Evolutionary conservation across 2,888 invertebrate genomes (phyloP), one percentile per base, ranked within the genome.

Genomic region (Phortica okadai): DNA sequence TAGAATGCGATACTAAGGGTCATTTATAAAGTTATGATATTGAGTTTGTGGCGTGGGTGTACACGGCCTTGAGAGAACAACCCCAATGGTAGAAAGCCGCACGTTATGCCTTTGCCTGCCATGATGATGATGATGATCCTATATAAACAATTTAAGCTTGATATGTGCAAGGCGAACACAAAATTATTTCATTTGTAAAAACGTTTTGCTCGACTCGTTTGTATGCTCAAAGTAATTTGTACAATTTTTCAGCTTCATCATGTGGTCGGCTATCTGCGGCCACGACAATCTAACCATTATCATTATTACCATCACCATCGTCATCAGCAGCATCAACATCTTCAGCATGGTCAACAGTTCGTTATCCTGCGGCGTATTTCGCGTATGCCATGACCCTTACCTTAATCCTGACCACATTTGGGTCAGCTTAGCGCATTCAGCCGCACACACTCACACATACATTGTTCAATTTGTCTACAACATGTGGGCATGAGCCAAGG

Each of bases 221-320:
- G 14, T 72, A 75, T 81, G 78, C 79, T 82, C 42, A 80, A 82
- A 85, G 85, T 86, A 86, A 86, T 86, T 86, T 86, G 86, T 88
- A 83, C 85, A 82, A 86, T 86, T 85, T 88, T 88, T 88, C 88
- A 88, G 85, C 87, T 80, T 79, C 86, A 86, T 88, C 88, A 86
- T 86, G 88, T 86, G 85, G 64, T 41, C 59, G 1, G 69, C 66
- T 62, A 66, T 69, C 59, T 44, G 16, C 80, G 25, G 62, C 77
- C 77, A 76, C 79, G 21, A 67, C 79, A 78, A 54, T 66, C 58
- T 73, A 33, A 44, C 5, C 58, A 44, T 74, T 16, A 66, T 73
- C 25, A 41, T 8, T 42, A 54, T 54, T 76, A 73, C 76, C 74
- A 81, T 79, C 79, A 76, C 69, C 80, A n/a, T 74, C 80, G 85